A percentile compares a stretch with the other conserved stretches of the same genome.
Conservation (phyloP, 1,140 invertebrate species). For the Aphaenogaster ashmeadi region DNA sequence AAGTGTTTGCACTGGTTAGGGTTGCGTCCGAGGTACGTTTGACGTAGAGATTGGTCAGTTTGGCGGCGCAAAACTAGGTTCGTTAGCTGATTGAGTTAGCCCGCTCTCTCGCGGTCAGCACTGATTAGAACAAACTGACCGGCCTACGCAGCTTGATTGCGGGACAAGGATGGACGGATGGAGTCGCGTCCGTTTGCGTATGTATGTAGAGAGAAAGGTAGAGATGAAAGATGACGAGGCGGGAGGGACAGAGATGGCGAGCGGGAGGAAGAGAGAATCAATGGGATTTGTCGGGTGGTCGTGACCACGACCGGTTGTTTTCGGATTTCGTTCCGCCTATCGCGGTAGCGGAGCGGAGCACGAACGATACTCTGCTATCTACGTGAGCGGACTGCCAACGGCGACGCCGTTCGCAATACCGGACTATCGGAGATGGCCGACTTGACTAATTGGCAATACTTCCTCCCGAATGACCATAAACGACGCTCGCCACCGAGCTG, state of each 20-base stretch:
- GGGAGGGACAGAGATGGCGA: slow-evolving; percentile 3
- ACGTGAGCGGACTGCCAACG: slow-evolving; percentile 43
- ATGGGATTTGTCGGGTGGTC: slow-evolving; percentile 56
- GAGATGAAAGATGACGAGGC: slow-evolving; percentile 45
- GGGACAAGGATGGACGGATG: slow-evolving; percentile 75
- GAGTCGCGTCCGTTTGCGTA: slow-evolving; percentile 31
- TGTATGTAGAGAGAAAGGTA: slow-evolving; percentile 43
- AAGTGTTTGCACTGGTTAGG: slow-evolving; percentile 80
- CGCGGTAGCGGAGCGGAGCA: slow-evolving; percentile 54
- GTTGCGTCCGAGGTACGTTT: slow-evolving; percentile 62
- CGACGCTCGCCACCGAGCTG: slow-evolving; percentile 43
- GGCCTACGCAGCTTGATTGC: slow-evolving; percentile 86
- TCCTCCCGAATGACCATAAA: slow-evolving; percentile 73
- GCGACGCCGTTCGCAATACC: slow-evolving; percentile 56
- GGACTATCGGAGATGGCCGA: slow-evolving; percentile 63
- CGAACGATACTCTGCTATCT: slow-evolving; percentile 40
- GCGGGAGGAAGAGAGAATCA: slow-evolving; percentile 42
- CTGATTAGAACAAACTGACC: slow-evolving; percentile 87
- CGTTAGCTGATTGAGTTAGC: slow-evolving; percentile 87
- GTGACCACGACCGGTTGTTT: slow-evolving; percentile 68
- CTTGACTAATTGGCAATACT: slow-evolving; percentile 83
- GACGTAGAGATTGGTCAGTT: slow-evolving; percentile 80
- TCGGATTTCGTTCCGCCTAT: slow-evolving; percentile 68
- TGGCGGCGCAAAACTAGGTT: slow-evolving; percentile 78
- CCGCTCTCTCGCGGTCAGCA: slow-evolving; percentile 81